Evolutionary conservation across 2,888 invertebrate species (phyloP).

Genomic region (Morpho deidamia): DNA sequence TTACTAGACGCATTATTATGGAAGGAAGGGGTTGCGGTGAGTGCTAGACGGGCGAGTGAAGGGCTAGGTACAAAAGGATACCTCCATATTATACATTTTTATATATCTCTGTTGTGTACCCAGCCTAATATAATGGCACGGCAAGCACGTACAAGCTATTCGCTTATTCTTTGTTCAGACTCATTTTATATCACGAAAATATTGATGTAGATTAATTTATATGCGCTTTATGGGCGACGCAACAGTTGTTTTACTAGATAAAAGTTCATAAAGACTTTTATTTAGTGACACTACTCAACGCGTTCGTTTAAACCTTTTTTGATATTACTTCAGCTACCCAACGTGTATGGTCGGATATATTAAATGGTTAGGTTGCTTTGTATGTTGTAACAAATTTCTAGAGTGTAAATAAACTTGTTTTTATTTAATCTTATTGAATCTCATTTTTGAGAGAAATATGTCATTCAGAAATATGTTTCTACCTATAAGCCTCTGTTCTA

Average conservation of each 20-base stretch:
- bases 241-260: slow-evolving; percentile 21
- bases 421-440: too few relatives aligned
- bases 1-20: slow-evolving; percentile 73
- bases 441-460: too few relatives aligned
- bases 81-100: slow-evolving; percentile 26
- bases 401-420: too few relatives aligned
- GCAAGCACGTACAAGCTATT: slow-evolving; percentile 32
- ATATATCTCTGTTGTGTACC: slow-evolving; percentile 27
- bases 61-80: slow-evolving; percentile 28
- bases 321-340: too few relatives aligned
- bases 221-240: slow-evolving; percentile 23
- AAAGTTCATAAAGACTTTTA: too few relatives aligned
- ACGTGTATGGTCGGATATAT: too few relatives aligned
- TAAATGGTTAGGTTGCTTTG: too few relatives aligned
- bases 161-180: slow-evolving; percentile 31
- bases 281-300: too few relatives aligned
- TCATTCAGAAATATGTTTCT: too few relatives aligned
- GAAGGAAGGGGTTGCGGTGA: slow-evolving; percentile 48
- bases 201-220: slow-evolving; percentile 31
- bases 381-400: too few relatives aligned
- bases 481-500: too few relatives aligned
- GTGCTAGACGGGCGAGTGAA: slow-evolving; percentile 33
- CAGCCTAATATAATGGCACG: slow-evolving; percentile 31
- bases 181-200: slow-evolving; percentile 28
- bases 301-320: too few relatives aligned